Evolutionary conservation across 2,113 vertebrate genomes (phyloP).

Genomic region (Okapia johnstoni): DNA sequence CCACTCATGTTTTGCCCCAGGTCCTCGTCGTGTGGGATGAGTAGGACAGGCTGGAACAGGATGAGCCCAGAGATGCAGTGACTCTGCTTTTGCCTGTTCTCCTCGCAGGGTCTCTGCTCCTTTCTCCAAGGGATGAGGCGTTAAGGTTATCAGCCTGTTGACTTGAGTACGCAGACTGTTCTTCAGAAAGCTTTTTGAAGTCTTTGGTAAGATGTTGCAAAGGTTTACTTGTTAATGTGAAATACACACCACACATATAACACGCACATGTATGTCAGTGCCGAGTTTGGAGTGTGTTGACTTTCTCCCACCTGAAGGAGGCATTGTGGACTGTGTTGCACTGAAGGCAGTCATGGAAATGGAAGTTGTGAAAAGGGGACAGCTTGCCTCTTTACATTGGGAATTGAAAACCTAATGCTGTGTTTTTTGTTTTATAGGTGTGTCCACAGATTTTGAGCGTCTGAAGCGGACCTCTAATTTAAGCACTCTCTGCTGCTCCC

Average conservation of each 20-base stretch:
- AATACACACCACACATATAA: background rate
- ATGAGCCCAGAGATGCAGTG: accelerated
- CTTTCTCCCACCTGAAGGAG: background rate
- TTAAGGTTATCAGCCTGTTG: background rate
- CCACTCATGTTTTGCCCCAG: background rate
- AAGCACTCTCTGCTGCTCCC: background rate
- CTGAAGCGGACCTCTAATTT: background rate
- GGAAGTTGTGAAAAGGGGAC: background rate
- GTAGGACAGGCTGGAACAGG: background rate
- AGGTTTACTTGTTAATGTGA: background rate
- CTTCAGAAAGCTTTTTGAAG: background rate
- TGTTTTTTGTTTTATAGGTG: slow-evolving; percentile 29
- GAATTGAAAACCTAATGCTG: background rate
- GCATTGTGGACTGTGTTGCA: accelerated
- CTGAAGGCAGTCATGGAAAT: background rate
- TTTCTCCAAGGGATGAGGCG: background rate
- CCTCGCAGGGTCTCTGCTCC: background rate
- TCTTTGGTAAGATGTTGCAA: background rate
- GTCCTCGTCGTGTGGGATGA: accelerated
- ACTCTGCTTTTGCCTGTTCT: background rate
- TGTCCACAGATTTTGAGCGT: slow-evolving; percentile 63
- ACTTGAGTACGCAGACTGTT: background rate
- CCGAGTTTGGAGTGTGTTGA: background rate
- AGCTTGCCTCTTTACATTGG: background rate
- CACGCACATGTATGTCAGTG: accelerated